phyloP scores from a whole-genome alignment of 2,797 vertebrate genomes.

The Alfaro cultratus region DNA sequence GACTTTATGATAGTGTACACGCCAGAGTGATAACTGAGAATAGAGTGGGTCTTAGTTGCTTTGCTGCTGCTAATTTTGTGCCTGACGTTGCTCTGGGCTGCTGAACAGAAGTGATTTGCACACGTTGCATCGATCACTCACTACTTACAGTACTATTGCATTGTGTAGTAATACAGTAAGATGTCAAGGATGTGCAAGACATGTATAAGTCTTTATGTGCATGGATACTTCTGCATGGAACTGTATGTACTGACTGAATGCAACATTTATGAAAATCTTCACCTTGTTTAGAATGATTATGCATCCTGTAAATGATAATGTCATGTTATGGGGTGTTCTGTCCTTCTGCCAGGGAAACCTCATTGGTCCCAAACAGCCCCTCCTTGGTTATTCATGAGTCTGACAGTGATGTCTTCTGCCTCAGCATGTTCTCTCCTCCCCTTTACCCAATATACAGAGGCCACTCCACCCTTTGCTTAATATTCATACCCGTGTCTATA shows the following conservation, averaged over 20 bases:
- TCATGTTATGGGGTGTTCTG: neutral
- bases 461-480: constrained; percentile 69
- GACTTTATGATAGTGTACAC: constrained; percentile 69
- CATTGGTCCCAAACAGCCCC: neutral
- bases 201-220: neutral
- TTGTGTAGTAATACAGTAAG: constrained; percentile 6
- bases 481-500: constrained; percentile 72
- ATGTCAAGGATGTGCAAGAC: neutral
- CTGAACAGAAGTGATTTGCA: constrained; percentile 59
- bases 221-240: neutral
- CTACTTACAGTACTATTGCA: constrained; percentile 16
- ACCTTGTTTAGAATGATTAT: neutral
- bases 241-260: neutral
- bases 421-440: constrained; percentile 28
- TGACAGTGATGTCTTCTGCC: constrained; percentile 10
- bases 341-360: neutral
- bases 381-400: constrained; percentile 1
- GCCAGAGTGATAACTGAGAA: constrained; percentile 67
- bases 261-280: neutral
- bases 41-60: constrained; percentile 56
- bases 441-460: constrained; percentile 9
- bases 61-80: constrained; percentile 57
- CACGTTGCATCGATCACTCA: constrained; percentile 40
- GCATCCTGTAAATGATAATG: neutral
- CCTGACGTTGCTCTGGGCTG: constrained; percentile 47